Percentiles rank a stretch among this genome's conserved stretches.
Evolutionary conservation across 2,797 vertebrate genomes (phyloP).

Genomic region (Gallirallus australis): DNA sequence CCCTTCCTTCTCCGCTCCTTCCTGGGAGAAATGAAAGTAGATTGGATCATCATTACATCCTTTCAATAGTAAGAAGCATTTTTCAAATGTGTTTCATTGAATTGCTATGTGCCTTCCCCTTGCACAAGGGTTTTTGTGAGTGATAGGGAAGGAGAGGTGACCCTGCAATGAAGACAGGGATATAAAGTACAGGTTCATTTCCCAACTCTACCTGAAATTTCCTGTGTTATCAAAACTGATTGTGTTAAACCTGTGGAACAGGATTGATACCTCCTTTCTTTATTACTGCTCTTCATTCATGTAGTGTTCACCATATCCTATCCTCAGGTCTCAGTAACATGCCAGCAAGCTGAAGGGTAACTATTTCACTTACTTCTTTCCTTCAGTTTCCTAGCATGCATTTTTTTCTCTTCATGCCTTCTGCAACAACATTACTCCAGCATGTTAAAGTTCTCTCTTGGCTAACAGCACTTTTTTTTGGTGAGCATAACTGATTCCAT

Average conservation of each 20-base stretch:
- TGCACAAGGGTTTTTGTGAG: neutral
- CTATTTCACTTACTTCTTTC: neutral
- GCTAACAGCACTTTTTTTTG: neutral
- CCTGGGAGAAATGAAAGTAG: neutral
- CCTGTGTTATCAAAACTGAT: neutral
- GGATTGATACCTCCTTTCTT: neutral
- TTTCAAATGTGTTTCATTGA: neutral
- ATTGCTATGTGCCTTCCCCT: neutral
- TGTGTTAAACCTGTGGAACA: neutral
- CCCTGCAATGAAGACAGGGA: neutral
- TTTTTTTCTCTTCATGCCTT: neutral
- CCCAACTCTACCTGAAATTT: neutral
- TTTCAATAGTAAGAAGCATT: neutral
- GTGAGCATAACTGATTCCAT: neutral
- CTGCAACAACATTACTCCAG: neutral
- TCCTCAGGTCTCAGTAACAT: neutral
- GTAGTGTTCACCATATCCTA: neutral
- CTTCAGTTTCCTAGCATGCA: neutral
- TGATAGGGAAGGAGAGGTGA: neutral
- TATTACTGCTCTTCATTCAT: neutral
- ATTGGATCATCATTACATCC: rapidly evolving
- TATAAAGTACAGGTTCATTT: neutral
- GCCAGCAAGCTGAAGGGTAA: neutral
- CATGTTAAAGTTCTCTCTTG: neutral
- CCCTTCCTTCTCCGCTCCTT: neutral